Evolutionary conservation across 1,140 invertebrate species (phyloP), one percentile per base, ranked within the genome.

Genomic region (Brachionus manjavacas): DNA sequence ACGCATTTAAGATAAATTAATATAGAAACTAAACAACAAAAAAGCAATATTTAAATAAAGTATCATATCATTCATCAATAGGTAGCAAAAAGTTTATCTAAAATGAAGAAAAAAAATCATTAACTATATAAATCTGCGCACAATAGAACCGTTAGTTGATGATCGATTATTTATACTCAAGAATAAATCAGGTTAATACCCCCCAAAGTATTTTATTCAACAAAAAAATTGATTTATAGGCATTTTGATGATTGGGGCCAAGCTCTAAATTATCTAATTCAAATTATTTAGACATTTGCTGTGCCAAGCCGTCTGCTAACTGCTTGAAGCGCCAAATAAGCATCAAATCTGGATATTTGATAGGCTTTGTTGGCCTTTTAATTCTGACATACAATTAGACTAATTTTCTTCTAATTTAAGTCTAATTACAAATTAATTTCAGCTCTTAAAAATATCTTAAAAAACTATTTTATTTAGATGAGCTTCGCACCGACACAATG

Each of bases 321-420:
- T 60, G 52, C 52, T 60, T 60, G 52, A 60, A 60, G 52, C 52
- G 52, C 52, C 9, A 60, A 60, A 60, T 20, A 60, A 60, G 52
- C 52, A 60, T 60, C 16, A 20, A 60, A 60, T 60, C 20, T 60
- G 52, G 52, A 60, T 60, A 60, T 60, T 60, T 60, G 52, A 60
- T 60, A 60, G 16, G 52, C 20, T 60, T 60, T 23, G 52, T 25
- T 60, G 52, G 52, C 52, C 52, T 60, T 60, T 20, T 20, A 60
- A 23, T 20, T 20, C 52, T 60, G 52, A 60, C 52, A 60, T 60
- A 60, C 25, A 60, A 60, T 60, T 60, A 60, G 52, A 60, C n/a
- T 60, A 60, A 60, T 60, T 60, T 60, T 60, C 52, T 60, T 60
- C 52, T 60, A 60, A 60, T 60, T 60, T 60, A 60, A 60, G 52